Evolutionary conservation across 2,113 vertebrate species (phyloP), one percentile per base, ranked within the genome.

Genomic region (Macroglossus sobrinus): DNA sequence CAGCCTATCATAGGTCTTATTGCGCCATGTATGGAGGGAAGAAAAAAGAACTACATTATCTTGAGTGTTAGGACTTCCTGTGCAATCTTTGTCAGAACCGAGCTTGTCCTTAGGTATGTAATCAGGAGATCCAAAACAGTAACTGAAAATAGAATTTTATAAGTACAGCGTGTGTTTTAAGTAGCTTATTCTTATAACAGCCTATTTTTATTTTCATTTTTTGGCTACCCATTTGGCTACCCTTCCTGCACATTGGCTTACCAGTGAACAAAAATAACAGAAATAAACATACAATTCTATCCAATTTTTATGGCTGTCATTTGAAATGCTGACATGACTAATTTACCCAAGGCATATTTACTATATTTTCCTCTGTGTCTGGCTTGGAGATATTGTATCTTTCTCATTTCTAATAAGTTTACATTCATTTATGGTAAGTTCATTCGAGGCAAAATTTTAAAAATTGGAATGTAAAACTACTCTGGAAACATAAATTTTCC

Each of bases 181-280:
- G 84, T 76, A 84, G 68, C 28, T 81, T 24, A 35, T 53, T 92
- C 38, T 93, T 66, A 33, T 66, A 66, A 66, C 5, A 72, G 15
- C 14, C 59, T 94, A 24, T 68, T 84, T 64, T 72, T 90, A 69
- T 35, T 79, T 78, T 75, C 68, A 19, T 28, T 61, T 63, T 90
- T 91, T 72, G 61, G 35, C 35, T 69, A 24, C 30, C 45, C 43
- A 69, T 84, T 93, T 79, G 47, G 47, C 47, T 47, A 47, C 9
- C 72, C 45, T 84, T 84, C 50, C 35, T 72, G 26, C 9, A 76
- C 10, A n/a, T 57, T 93, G 43, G 11, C 33, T 95, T 85, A 80
- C 35, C 26, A 91, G 33, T 84, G 68, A 89, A 79, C 43, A 93
- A 87, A 92, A 84, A 35, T 75, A 95, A 82, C 22, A 72, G 84